These are phyloP conservation scores for Eleginops maclovinus DNA, from an alignment of 2,113 vertebrate genomes.

Conservation along the genomic window DNA sequence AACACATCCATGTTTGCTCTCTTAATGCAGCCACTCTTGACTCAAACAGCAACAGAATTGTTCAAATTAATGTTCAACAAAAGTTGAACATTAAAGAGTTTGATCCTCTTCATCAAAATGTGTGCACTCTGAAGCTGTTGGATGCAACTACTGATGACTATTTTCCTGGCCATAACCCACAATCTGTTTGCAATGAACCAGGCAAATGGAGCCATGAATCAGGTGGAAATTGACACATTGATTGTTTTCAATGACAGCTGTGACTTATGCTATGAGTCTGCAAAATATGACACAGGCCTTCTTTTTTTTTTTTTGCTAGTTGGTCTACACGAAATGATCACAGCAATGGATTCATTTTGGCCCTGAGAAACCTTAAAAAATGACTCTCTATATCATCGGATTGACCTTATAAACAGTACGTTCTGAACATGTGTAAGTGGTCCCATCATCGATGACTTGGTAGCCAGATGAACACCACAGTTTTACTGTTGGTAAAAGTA, in stretches of 20 bases:
- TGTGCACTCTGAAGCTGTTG: constrained; percentile 59
- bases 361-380: constrained; percentile 37
- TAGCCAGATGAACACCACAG: constrained; percentile 19
- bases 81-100: constrained; percentile 56
- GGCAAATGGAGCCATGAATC: constrained; percentile 68
- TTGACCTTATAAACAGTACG: constrained; percentile 31
- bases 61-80: constrained; percentile 42
- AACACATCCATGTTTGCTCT: constrained; percentile 14
- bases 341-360: constrained; percentile 48
- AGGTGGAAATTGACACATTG: constrained; percentile 59
- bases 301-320: constrained; percentile 11
- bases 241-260: constrained; percentile 60
- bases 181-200: constrained; percentile 67
- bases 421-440: constrained; percentile 46
- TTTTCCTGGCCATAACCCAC: constrained; percentile 73
- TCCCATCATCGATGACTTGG: constrained; percentile 13
- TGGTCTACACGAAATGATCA: constrained; percentile 23
- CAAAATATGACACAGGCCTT: constrained; percentile 50
- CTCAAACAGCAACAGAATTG: constrained; percentile 42
- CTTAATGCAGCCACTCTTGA: constrained; percentile 11
- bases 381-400: constrained; percentile 48
- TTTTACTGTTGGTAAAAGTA: constrained; percentile 28
- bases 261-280: constrained; percentile 55
- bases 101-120: constrained; percentile 63
- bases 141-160: constrained; percentile 66